These are phyloP conservation scores for Listronotus bonariensis DNA, from an alignment of 1,140 invertebrate genomes.

Conservation along the genomic window DNA sequence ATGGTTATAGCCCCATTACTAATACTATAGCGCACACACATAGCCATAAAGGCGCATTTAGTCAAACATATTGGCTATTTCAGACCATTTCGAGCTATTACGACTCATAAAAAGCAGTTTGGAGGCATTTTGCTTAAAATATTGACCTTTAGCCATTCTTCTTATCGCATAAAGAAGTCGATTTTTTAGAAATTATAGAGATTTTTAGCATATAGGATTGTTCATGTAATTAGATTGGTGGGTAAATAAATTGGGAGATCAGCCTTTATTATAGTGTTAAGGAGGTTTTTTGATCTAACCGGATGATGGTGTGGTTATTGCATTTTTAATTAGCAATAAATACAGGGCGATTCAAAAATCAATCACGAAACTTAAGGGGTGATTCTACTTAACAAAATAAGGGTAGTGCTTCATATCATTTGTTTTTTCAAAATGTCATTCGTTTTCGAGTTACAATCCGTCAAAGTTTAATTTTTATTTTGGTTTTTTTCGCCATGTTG, in stretches of 20 bases:
- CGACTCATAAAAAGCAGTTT: constrained; percentile 18
- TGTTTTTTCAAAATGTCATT: no score
- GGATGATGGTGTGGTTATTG: background rate
- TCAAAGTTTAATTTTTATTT: no score
- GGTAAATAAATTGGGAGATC: constrained; percentile 7
- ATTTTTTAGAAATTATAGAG: background rate
- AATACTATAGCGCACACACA: constrained; percentile 44
- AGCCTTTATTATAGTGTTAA: constrained; percentile 3
- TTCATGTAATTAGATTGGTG: no score
- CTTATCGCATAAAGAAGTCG: background rate
- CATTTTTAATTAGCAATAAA: background rate
- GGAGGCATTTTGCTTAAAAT: constrained; percentile 10
- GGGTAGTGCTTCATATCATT: no score
- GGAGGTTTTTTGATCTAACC: background rate
- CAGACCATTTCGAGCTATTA: constrained; percentile 10
- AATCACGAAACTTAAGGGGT: no score
- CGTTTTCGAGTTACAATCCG: no score
- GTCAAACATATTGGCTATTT: constrained; percentile 43
- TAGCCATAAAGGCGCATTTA: constrained; percentile 40
- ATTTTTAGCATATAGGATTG: no score
- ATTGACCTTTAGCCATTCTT: constrained; percentile 7
- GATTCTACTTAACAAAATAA: no score
- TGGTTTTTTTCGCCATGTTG: no score
- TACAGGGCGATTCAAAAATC: no score
- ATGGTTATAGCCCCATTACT: constrained; percentile 45